Conservation (phyloP, 2,888 invertebrate genomes). For the Nasonovia ribisnigri region DNA sequence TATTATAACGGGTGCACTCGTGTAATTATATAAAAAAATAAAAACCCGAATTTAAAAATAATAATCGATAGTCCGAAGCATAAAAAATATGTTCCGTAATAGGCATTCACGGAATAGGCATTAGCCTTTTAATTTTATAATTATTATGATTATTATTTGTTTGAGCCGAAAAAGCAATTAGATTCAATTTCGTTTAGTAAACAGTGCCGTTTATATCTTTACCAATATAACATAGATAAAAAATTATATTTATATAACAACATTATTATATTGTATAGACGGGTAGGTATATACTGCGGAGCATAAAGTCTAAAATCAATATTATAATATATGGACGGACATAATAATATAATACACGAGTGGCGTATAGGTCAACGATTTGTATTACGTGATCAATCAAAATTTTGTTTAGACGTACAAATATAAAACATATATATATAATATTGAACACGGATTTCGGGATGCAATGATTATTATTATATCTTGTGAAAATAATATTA, state of each 20-base stretch:
- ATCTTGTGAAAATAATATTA: not conserved
- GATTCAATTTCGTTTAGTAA: not conserved
- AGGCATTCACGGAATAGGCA: no score
- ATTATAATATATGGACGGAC: not conserved
- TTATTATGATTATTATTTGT: not conserved
- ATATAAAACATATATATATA: no score
- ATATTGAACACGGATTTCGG: not conserved
- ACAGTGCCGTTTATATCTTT: not conserved
- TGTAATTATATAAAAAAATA: not conserved
- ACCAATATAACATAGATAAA: not conserved
- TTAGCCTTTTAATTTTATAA: not conserved
- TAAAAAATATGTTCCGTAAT: no score
- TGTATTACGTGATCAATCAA: not conserved
- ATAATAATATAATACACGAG: not conserved
- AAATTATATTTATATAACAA: not conserved
- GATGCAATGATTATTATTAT: not conserved
- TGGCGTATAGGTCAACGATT: not conserved
- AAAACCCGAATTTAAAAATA: not conserved
- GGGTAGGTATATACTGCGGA: no score
- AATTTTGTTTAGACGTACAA: not conserved
- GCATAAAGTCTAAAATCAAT: not conserved
- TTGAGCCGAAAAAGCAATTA: not conserved
- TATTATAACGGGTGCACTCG: not conserved
- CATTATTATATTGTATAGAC: not conserved
- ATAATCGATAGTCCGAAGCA: no score